phyloP scores from a whole-genome alignment of 2,113 vertebrate genomes.

The Gadus macrocephalus region DNA sequence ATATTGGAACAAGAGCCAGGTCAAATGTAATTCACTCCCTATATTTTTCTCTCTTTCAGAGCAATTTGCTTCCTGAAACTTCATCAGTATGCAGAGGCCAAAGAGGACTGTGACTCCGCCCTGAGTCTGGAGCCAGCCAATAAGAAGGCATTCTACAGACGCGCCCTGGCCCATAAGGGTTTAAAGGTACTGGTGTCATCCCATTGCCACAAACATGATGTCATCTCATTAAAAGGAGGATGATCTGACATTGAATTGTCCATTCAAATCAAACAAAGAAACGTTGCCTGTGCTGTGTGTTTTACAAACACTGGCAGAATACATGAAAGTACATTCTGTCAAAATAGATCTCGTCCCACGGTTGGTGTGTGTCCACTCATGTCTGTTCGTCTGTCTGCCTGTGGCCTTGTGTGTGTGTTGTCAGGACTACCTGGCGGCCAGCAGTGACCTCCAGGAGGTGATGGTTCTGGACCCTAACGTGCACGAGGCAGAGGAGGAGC shows the following conservation, averaged over 20 bases:
- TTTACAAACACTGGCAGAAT: no score
- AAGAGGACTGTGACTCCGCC: conserved; percentile 84
- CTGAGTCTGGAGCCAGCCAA: conserved; percentile 81
- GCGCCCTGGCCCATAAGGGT: conserved; percentile 89
- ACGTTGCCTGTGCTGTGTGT: neutral
- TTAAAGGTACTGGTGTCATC: conserved; percentile 76
- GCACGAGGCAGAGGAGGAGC: conserved; percentile 80
- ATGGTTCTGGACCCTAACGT: conserved; percentile 80
- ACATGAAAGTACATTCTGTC: neutral
- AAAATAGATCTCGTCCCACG: neutral
- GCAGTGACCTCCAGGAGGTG: conserved; percentile 83
- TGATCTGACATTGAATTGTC: neutral
- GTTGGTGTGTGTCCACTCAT: neutral
- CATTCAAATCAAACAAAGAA: no score
- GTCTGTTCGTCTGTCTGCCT: neutral
- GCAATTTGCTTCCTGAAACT: conserved; percentile 90
- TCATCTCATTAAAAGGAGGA: neutral
- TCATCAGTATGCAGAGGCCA: conserved; percentile 82
- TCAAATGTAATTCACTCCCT: neutral
- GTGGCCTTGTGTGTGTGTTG: no score
- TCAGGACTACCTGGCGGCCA: conserved; percentile 86
- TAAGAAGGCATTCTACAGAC: conserved; percentile 90
- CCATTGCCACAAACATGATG: neutral
- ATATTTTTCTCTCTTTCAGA: conserved; percentile 63
- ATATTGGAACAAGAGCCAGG: neutral